A percentile compares a stretch with the other conserved stretches of the same genome.
phyloP scores from a whole-genome alignment of 2,888 invertebrate genomes.

The Lepetodrilus schrolli region DNA sequence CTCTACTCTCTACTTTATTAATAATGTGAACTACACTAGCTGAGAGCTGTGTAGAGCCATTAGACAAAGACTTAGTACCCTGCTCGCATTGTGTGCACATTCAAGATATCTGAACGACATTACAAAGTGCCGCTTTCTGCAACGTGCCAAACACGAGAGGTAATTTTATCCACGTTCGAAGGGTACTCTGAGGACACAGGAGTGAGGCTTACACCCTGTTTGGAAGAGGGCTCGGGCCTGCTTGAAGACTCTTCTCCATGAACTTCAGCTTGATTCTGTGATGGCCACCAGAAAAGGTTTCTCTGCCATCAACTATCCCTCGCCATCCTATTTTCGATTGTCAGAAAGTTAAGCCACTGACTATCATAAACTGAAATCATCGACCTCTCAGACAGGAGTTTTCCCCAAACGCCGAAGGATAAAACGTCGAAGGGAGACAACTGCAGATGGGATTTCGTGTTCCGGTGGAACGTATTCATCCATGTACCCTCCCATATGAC shows the following conservation, averaged over 20 bases:
- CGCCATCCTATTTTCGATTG: conserved; percentile 23
- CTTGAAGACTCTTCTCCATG: conserved; percentile 15
- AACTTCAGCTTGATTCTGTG: background rate
- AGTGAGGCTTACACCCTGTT: conserved; percentile 6
- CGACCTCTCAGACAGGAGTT: background rate
- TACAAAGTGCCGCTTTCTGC: background rate
- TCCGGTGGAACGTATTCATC: background rate
- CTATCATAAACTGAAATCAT: background rate
- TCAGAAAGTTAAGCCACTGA: conserved; percentile 8
- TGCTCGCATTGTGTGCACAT: background rate
- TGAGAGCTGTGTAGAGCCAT: background rate
- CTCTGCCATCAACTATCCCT: background rate
- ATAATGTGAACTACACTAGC: conserved; percentile 15
- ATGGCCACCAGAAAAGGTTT: conserved; percentile 11
- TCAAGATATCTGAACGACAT: background rate
- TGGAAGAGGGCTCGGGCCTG: background rate
- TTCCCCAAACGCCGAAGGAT: background rate
- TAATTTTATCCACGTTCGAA: conserved; percentile 19
- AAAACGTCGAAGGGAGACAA: conserved; percentile 7
- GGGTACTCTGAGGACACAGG: background rate
- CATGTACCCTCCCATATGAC: conserved; percentile 23
- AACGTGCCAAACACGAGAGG: conserved; percentile 3
- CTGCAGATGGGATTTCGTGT: background rate
- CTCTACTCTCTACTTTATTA: conserved; percentile 1
- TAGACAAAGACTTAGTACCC: conserved; percentile 15